Evolutionary conservation across 2,113 vertebrate genomes (phyloP).

Genomic region (Etheostoma cragini): DNA sequence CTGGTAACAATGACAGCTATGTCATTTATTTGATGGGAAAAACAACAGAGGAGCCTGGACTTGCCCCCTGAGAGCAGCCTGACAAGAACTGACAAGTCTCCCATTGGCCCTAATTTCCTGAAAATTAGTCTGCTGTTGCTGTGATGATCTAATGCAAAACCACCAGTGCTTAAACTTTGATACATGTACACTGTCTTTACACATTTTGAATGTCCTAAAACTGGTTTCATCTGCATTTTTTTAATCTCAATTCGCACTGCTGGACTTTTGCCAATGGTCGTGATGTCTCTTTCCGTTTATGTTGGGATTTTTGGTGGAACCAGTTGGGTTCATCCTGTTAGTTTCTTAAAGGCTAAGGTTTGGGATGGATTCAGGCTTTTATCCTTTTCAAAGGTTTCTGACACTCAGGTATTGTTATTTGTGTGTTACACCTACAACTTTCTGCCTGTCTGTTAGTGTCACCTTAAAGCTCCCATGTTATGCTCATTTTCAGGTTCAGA

Average conservation of each 20-base stretch:
- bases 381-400: neutral
- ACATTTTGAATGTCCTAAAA: neutral
- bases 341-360: neutral
- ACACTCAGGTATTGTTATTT: neutral
- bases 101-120: constrained; percentile 35
- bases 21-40: constrained; percentile 41
- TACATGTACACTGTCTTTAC: neutral
- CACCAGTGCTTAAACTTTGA: neutral
- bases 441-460: neutral
- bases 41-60: constrained; percentile 11
- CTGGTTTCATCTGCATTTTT: neutral
- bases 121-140: constrained; percentile 8
- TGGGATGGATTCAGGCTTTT: too few relatives aligned
- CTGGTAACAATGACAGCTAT: neutral
- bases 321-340: neutral
- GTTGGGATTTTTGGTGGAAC: neutral
- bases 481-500: too few relatives aligned
- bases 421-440: too few relatives aligned
- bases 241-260: neutral
- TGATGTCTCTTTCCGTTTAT: neutral
- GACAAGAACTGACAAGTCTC: constrained; percentile 29
- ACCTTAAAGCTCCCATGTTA: too few relatives aligned
- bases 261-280: neutral
- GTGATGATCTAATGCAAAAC: constrained; percentile 5
- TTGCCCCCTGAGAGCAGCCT: constrained; percentile 31